Percentiles rank a stretch among this genome's conserved stretches.
Conservation (phyloP, 2,888 invertebrate genomes). For the Lasiommata megera region DNA sequence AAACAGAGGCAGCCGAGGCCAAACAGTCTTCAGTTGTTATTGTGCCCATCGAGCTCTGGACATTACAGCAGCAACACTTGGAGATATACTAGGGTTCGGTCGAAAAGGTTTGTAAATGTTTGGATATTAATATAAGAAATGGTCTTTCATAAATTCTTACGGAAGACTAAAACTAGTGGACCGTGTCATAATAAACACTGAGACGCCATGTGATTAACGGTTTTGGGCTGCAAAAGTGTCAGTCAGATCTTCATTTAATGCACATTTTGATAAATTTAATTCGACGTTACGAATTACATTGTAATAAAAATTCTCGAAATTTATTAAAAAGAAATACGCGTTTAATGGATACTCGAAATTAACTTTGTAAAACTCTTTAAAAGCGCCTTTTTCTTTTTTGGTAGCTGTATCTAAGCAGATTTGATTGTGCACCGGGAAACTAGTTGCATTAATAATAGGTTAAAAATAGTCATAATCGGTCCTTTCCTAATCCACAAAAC, state of each 20-base stretch:
- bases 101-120: conserved; percentile 58
- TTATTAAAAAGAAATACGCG: no score
- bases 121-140: neutral
- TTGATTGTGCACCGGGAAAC: no score
- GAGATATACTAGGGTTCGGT: conserved; percentile 72
- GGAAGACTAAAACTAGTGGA: neutral
- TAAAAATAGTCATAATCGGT: no score
- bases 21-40: conserved; percentile 68
- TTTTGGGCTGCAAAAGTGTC: conserved; percentile 1
- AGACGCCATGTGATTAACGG: neutral
- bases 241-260: neutral
- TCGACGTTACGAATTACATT: neutral
- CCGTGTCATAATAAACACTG: neutral
- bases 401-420: no score
- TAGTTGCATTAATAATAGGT: no score
- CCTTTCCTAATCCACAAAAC: no score
- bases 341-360: no score
- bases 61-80: conserved; percentile 75
- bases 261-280: neutral
- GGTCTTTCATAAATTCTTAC: neutral
- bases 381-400: no score
- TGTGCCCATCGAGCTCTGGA: conserved; percentile 71
- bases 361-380: no score
- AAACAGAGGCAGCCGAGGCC: conserved; percentile 70
- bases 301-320: neutral